Conservation (phyloP, 2,888 invertebrate genomes). For the Lumbricus terrestris region DNA sequence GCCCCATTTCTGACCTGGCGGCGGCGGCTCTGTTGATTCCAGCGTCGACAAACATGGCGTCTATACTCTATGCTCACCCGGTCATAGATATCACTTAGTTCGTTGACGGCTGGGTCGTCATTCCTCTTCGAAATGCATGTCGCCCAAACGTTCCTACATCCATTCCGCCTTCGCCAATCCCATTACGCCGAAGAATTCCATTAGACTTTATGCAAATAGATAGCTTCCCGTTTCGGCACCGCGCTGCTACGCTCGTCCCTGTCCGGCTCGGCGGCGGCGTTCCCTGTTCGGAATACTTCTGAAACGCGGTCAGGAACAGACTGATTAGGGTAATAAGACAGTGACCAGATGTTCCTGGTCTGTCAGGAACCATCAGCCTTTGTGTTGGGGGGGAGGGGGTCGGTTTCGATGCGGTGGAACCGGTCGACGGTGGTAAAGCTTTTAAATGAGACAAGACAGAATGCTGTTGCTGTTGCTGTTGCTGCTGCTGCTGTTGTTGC, state of each 20-base stretch:
- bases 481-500: background rate
- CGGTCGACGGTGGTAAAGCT: background rate
- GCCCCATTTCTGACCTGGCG: background rate
- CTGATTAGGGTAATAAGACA: slow-evolving; percentile 12
- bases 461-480: no score
- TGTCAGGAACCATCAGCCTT: background rate
- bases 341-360: background rate
- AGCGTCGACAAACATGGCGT: background rate
- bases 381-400: no score
- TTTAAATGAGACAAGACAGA: slow-evolving; percentile 3
- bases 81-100: slow-evolving; percentile 14
- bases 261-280: background rate
- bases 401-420: background rate
- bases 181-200: slow-evolving; percentile 13
- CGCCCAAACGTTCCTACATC: background rate
- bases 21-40: background rate
- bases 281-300: background rate
- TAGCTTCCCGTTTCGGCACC: background rate
- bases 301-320: background rate
- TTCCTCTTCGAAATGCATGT: background rate
- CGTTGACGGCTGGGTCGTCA: background rate
- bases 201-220: slow-evolving; percentile 16
- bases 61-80: background rate
- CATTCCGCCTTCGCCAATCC: slow-evolving; percentile 5
- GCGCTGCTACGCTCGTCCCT: background rate